Conservation (phyloP, 1,140 invertebrate species). For the Anastrepha obliqua region DNA sequence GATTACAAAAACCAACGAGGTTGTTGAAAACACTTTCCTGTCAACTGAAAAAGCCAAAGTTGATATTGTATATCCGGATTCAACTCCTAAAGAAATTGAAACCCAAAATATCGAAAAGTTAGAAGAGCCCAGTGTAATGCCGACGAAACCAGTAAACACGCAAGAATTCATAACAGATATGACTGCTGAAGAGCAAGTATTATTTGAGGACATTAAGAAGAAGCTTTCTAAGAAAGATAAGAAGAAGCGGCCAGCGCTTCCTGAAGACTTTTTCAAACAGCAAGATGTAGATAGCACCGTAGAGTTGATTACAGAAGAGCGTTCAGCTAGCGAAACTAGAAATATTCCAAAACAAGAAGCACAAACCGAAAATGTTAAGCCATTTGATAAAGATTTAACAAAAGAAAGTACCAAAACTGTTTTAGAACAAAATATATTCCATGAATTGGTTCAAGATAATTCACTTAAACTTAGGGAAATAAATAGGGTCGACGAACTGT, state of each 20-base stretch:
- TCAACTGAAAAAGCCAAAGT: not conserved
- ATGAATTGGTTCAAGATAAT: not conserved
- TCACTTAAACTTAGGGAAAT: not conserved
- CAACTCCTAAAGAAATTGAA: not conserved
- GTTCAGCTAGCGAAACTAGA: conserved; percentile 1
- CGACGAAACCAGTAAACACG: not conserved
- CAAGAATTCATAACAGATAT: conserved; percentile 35
- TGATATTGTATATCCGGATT: not conserved
- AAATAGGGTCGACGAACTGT: not conserved
- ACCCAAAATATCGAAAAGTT: not conserved
- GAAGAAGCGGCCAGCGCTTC: conserved; percentile 70
- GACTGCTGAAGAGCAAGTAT: conserved; percentile 66
- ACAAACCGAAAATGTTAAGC: not conserved
- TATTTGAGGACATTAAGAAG: conserved; percentile 72
- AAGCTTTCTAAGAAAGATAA: conserved; percentile 72
- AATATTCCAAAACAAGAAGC: not conserved
- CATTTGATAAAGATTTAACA: not conserved
- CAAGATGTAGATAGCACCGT: conserved; percentile 57
- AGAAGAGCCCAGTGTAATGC: not conserved
- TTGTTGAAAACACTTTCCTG: not conserved
- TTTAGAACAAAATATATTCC: not conserved
- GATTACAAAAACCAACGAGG: not conserved
- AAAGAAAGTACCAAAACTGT: not conserved
- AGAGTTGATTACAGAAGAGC: not conserved
- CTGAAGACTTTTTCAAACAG: conserved; percentile 69